Base-by-base conservation (phyloP, 2,888 invertebrate genomes). In the Aphelenchoides bicaudatus region DNA sequence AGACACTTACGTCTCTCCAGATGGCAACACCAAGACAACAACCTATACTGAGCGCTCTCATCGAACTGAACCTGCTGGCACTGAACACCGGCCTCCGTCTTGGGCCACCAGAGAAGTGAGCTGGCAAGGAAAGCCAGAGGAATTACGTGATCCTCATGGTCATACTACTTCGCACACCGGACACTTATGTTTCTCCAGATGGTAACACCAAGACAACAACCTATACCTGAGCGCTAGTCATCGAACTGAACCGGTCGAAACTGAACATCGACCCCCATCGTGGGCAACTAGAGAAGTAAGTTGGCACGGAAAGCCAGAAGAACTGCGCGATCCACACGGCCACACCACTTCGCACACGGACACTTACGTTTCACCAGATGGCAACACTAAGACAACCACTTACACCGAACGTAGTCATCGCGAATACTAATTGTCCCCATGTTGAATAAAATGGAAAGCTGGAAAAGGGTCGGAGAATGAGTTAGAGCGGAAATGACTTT, bases 271-370 rank as follows among this genome's bases (percentile, higher is more conserved):
- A n/a, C n/a, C n/a, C n/a, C n/a, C n/a, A n/a, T n/a, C n/a, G n/a
- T 34, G 25, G 68, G 75, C 56, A 67, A 67, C 56, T 74, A 72
- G 77, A 52, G 62, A 27, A 73, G 74, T 13, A 60, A 73, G 31
- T 70, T 61, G 61, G 61, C 29, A 38, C 19, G 64, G 61, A 5
- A 30, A 47, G 10, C 59, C 78, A 3, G 64, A 68, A 0, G 77
- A 78, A 51, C 60, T 78, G 50, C 58, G 75, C 37, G 62, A 37
- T 23, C 58, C 57, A n/a, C 37, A 43, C 34, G 49, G 49, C 49
- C 49, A 43, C 23, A 51, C 52, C 25, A 51, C 52, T n/a, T 38
- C 23, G 8, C 61, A 61, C 5, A 56, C 62, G 8, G 48, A 49
- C 23, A 66, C 61, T 23, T 65, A 67, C 39, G 43, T 48, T 23